Conservation (phyloP, 2,113 vertebrate genomes). For the Anolis carolinensis region DNA sequence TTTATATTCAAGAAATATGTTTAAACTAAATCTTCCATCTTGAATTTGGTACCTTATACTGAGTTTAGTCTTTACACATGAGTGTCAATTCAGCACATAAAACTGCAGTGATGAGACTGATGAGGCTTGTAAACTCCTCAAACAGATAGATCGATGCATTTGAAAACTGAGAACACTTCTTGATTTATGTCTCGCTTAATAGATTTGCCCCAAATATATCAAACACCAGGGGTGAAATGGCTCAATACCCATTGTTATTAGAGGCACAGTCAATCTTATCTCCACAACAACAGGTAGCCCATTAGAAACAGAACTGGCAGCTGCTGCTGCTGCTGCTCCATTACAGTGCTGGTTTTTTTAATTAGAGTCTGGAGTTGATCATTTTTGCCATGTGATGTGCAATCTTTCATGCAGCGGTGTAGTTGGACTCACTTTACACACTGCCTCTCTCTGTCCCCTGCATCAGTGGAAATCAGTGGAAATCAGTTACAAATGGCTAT, state of each 20-base stretch:
- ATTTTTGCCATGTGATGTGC: slow-evolving; percentile 1
- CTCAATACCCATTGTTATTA: background rate
- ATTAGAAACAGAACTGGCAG: slow-evolving; percentile 6
- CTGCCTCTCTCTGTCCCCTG: background rate
- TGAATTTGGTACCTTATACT: background rate
- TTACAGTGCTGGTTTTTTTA: background rate
- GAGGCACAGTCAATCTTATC: background rate
- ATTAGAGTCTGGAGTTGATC: slow-evolving; percentile 14
- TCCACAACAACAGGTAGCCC: slow-evolving; percentile 18
- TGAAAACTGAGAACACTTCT: background rate
- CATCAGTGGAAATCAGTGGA: background rate
- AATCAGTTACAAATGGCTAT: slow-evolving; percentile 5
- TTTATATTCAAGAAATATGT: background rate
- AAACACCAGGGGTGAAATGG: background rate
- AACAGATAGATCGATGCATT: slow-evolving; percentile 7
- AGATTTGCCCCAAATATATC: slow-evolving; percentile 38
- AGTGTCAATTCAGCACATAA: fast-evolving
- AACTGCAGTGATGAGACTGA: background rate
- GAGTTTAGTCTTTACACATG: background rate
- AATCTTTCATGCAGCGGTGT: background rate
- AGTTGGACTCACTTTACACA: slow-evolving; percentile 12
- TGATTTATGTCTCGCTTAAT: slow-evolving; percentile 2
- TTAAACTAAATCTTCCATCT: background rate
- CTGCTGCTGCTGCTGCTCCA: slow-evolving; percentile 2
- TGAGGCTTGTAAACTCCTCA: background rate